phyloP scores from a whole-genome alignment of 2,797 vertebrate genomes.

The Gymnopithys bicolor region DNA sequence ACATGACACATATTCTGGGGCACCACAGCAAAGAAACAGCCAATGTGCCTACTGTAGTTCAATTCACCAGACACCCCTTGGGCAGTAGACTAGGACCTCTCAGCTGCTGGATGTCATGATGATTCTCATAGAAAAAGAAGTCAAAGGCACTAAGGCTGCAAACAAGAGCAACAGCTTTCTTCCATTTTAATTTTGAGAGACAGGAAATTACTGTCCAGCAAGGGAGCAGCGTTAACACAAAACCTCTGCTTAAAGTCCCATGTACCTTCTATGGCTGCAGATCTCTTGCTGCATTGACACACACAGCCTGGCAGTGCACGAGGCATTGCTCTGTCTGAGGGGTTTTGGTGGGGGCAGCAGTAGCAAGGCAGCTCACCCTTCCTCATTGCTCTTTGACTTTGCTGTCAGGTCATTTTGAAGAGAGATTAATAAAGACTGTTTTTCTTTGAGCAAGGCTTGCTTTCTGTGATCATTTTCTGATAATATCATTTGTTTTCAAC shows the following conservation, averaged over 20 bases:
- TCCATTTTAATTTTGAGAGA: not conserved
- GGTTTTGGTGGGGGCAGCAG: not conserved
- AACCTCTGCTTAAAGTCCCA: not conserved
- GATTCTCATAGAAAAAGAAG: not conserved
- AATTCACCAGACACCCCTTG: not conserved
- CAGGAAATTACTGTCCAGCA: not conserved
- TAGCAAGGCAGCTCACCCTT: not conserved
- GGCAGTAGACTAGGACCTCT: not conserved
- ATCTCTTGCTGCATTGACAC: not conserved
- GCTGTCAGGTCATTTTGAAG: conserved; percentile 53
- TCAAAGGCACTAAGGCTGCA: not conserved
- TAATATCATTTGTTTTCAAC: conserved; percentile 66
- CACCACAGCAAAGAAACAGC: not conserved
- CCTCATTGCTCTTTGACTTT: conserved; percentile 44
- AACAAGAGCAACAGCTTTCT: not conserved
- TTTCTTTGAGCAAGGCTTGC: conserved; percentile 1
- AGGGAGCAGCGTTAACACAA: not conserved
- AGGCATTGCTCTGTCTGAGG: not conserved
- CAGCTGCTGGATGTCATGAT: not conserved
- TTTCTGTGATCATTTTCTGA: conserved; percentile 59
- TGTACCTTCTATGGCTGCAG: not conserved
- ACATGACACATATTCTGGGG: not conserved
- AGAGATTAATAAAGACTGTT: conserved; percentile 33
- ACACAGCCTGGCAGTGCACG: accelerated
- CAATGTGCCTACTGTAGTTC: not conserved